Percentiles rank a stretch among this genome's conserved stretches.
These are phyloP conservation scores for Drosophila incognita DNA, from an alignment of 2,888 invertebrate species.

Conservation along the genomic window DNA sequence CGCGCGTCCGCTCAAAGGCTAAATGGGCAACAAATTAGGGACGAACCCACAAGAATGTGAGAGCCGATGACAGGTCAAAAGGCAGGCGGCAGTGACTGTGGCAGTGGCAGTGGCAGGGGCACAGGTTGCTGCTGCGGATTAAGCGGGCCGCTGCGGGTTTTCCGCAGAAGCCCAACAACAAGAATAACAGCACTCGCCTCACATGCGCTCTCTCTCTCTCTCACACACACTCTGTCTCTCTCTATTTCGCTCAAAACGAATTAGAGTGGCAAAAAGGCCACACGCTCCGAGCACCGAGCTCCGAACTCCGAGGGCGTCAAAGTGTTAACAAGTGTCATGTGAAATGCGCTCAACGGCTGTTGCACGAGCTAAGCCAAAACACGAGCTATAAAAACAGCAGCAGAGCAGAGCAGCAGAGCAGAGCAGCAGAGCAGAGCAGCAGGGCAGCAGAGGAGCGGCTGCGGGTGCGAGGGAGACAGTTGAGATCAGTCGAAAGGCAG, in stretches of 20 bases:
- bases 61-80: constrained; percentile 62
- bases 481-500: constrained; percentile 18
- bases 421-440: not conserved
- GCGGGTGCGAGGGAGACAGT: not conserved
- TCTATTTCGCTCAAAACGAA: constrained; percentile 56
- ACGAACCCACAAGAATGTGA: constrained; percentile 73
- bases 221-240: not conserved
- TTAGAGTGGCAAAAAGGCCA: constrained; percentile 61
- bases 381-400: not conserved
- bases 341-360: constrained; percentile 62
- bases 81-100: not conserved
- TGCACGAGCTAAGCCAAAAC: constrained; percentile 57
- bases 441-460: not conserved
- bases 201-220: constrained; percentile 1
- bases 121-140: constrained; percentile 40
- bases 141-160: constrained; percentile 67
- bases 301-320: constrained; percentile 67
- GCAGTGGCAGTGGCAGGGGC: not conserved
- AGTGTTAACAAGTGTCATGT: constrained; percentile 82
- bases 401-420: no score
- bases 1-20: constrained; percentile 57
- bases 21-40: constrained; percentile 76
- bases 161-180: constrained; percentile 54
- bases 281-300: constrained; percentile 7
- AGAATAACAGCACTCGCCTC: not conserved